These are phyloP conservation scores for Tribolium castaneum DNA, from an alignment of 1,140 invertebrate species.

Conservation along the genomic window DNA sequence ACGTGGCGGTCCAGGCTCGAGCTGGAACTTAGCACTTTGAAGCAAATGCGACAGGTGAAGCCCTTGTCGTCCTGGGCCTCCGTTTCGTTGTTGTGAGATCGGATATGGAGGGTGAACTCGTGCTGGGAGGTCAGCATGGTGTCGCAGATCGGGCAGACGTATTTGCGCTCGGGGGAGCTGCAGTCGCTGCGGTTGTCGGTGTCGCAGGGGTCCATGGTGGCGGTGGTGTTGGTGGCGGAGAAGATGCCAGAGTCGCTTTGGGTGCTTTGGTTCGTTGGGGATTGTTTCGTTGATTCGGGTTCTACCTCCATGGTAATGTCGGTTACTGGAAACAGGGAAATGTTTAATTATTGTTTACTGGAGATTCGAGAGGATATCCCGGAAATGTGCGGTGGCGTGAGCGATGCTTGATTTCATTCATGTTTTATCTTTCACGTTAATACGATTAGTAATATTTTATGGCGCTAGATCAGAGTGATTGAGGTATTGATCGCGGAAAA, in stretches of 20 bases:
- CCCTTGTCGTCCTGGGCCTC: slow-evolving; percentile 65
- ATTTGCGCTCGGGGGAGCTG: slow-evolving; percentile 64
- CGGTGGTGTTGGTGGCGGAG: slow-evolving; percentile 55
- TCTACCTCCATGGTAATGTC: slow-evolving; percentile 57
- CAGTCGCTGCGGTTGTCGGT: slow-evolving; percentile 59
- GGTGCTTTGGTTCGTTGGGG: slow-evolving; percentile 51
- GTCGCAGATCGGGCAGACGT: slow-evolving; percentile 74
- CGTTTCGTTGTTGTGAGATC: slow-evolving; percentile 71
- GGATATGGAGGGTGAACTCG: slow-evolving; percentile 77
- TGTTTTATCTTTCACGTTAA: too few relatives aligned
- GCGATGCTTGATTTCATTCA: too few relatives aligned
- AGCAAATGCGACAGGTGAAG: slow-evolving; percentile 68
- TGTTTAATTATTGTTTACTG: background rate
- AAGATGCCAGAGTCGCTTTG: slow-evolving; percentile 61
- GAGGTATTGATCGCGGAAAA: too few relatives aligned
- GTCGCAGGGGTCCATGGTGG: slow-evolving; percentile 48
- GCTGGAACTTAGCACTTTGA: slow-evolving; percentile 76
- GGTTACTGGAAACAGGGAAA: slow-evolving; percentile 52
- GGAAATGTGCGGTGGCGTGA: background rate
- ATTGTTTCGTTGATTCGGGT: slow-evolving; percentile 55
- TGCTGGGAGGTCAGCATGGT: slow-evolving; percentile 70
- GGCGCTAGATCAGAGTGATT: too few relatives aligned
- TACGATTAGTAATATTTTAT: too few relatives aligned
- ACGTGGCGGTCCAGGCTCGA: slow-evolving; percentile 83
- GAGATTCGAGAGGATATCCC: background rate